A percentile compares a stretch with the other conserved stretches of the same genome.
Evolutionary conservation across 2,888 invertebrate species (phyloP).

Genomic region (Lasioglossum leucozonium): DNA sequence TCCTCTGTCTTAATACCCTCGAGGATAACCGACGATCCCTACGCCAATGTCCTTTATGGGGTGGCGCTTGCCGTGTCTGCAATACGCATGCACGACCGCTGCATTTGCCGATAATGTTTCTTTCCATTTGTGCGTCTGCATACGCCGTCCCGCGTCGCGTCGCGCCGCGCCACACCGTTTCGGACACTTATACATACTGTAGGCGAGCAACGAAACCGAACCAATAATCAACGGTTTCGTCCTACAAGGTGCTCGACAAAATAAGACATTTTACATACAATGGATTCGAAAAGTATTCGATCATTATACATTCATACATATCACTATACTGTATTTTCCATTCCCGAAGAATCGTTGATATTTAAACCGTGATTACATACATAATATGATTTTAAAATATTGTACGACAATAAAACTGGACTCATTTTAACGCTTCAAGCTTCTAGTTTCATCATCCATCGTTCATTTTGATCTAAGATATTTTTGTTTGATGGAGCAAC

Average conservation of each 20-base stretch:
- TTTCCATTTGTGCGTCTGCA: neutral
- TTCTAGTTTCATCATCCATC: too few species aligned
- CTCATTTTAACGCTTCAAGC: too few species aligned
- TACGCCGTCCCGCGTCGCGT: too few species aligned
- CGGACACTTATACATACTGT: neutral
- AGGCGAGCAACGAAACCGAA: neutral
- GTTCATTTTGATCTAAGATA: too few species aligned
- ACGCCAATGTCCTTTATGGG: constrained; percentile 56
- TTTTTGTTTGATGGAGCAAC: too few species aligned
- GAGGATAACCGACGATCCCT: constrained; percentile 58
- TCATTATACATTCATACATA: too few species aligned
- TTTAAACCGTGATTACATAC: too few species aligned
- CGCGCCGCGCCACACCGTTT: neutral
- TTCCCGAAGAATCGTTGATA: too few species aligned
- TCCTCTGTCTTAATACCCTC: constrained; percentile 66
- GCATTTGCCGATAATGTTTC: constrained; percentile 39
- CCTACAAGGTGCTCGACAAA: neutral
- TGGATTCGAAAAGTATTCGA: too few species aligned
- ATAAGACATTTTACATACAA: neutral
- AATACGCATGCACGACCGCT: constrained; percentile 50
- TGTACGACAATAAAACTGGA: too few species aligned
- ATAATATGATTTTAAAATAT: too few species aligned
- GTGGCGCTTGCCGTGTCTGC: constrained; percentile 44
- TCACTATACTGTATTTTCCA: too few species aligned
- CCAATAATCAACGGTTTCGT: neutral